Base-by-base conservation (phyloP, 2,113 vertebrate species). In the Scalopus aquaticus region DNA sequence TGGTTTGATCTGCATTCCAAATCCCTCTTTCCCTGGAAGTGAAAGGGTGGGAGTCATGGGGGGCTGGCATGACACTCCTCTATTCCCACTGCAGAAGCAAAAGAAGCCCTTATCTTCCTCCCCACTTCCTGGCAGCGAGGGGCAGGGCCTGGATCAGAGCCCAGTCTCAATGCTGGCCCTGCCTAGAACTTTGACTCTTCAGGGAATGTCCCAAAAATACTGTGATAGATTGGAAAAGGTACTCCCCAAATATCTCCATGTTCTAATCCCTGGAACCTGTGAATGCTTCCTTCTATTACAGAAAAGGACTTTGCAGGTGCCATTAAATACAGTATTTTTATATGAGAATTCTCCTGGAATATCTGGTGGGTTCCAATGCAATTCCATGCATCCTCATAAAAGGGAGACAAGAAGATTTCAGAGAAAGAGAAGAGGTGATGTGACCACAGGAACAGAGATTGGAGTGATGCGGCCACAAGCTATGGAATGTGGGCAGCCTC, bases 351-450 rank as follows among this genome's bases (percentile, higher is more conserved):
- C 28, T 26, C 17, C 54, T 28, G 2, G 56, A 60, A 74, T 82
- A 54, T 24, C 49, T 6, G 8, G 22, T 12, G 32, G 28, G 6
- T 1, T 49, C 46, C 42, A 17, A 1, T 2, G 32, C 46, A 42
- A 74, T 74, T 22, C 84, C 10, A 9, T 20, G 9, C 42, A 3
- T 46, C 69, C 16, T 28, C 58, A 11, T 3, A 32, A 77, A 54
- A 83, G 16, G 6, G 26, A 22, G 7, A 30, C 5, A 51, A 22
- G 35, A 44, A 46, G 51, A 44, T 51, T 9, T 13, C 60, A 42
- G 17, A 49, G 15, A n/a, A 22, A 10, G 0, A 62, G 19, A 49
- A 12, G 82, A 72, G 20, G 28, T 0, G 0, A 13, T 1, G n/a
- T 24, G 72, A 37, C 58, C 20, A 2, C 0, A 9, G 70, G 79